Conservation (phyloP, 1,140 invertebrate species). For the Ruditapes philippinarum region DNA sequence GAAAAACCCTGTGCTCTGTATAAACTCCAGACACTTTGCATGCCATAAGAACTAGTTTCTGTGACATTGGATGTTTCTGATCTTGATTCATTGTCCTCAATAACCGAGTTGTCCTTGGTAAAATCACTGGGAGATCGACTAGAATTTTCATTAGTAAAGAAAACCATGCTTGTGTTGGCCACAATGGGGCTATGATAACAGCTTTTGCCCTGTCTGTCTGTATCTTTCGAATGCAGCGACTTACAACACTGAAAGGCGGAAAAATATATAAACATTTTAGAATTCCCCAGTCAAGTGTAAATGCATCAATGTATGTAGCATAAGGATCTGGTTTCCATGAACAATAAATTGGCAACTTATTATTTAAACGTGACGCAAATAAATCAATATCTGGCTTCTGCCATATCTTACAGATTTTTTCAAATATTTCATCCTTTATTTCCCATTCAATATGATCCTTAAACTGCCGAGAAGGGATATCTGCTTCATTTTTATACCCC, state of each 20-base stretch:
- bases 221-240: neutral
- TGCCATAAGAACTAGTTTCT: neutral
- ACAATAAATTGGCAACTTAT: conserved; percentile 24
- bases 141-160: neutral
- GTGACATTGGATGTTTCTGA: neutral
- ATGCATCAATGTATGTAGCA: conserved; percentile 35
- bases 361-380: conserved; percentile 34
- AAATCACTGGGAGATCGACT: neutral
- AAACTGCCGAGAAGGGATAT: conserved; percentile 21
- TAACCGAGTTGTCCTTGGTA: neutral
- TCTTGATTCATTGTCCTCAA: neutral
- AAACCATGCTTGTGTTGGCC: neutral
- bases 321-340: conserved; percentile 17
- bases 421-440: neutral
- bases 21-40: conserved; percentile 19
- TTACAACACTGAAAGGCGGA: conserved; percentile 13
- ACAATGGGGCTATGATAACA: neutral
- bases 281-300: neutral
- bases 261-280: conserved; percentile 1
- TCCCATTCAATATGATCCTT: conserved; percentile 40
- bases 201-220: neutral
- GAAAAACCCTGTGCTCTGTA: neutral
- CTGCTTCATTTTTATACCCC: no score
- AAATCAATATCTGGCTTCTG: neutral
- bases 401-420: neutral